Conservation (phyloP, 2,797 vertebrate species). For the Vireo griseus region DNA sequence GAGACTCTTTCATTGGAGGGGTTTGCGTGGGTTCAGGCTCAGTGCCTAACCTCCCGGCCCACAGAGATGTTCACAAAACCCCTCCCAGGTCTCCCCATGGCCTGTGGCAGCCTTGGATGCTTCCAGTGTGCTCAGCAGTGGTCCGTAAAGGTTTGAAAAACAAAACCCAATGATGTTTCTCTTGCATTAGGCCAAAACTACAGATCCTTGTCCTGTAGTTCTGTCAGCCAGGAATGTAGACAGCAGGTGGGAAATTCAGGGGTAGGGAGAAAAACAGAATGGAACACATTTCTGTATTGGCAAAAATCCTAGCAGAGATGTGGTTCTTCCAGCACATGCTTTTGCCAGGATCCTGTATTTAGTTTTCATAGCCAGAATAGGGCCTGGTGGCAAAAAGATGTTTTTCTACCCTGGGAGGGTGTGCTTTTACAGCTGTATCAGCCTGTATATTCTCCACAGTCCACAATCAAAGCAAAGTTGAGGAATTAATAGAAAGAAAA, state of each 20-base stretch:
- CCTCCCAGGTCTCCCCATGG: not conserved
- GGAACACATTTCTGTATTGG: conserved; percentile 9
- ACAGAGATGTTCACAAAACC: not conserved
- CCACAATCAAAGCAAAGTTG: not conserved
- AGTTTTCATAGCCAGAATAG: conserved; percentile 17
- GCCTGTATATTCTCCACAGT: not conserved
- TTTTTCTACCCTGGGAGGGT: conserved; percentile 16
- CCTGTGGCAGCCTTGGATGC: not conserved
- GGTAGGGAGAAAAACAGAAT: not conserved
- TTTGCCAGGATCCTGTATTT: conserved; percentile 43
- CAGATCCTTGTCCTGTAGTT: not conserved
- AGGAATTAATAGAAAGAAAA: conserved; percentile 14
- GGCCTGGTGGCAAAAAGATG: not conserved
- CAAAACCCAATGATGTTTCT: not conserved
- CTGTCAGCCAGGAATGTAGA: not conserved
- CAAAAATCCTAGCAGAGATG: conserved; percentile 23
- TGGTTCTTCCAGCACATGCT: conserved; percentile 4
- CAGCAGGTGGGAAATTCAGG: not conserved
- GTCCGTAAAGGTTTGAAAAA: not conserved
- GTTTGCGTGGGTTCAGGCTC: not conserved
- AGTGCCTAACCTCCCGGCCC: not conserved
- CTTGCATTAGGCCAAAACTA: not conserved
- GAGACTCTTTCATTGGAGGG: not conserved
- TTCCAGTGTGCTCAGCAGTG: not conserved
- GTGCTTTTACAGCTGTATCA: conserved; percentile 28